A percentile compares a stretch with the other conserved stretches of the same genome.
Conservation (phyloP, 2,888 invertebrate genomes). For the Baccha elongata region DNA sequence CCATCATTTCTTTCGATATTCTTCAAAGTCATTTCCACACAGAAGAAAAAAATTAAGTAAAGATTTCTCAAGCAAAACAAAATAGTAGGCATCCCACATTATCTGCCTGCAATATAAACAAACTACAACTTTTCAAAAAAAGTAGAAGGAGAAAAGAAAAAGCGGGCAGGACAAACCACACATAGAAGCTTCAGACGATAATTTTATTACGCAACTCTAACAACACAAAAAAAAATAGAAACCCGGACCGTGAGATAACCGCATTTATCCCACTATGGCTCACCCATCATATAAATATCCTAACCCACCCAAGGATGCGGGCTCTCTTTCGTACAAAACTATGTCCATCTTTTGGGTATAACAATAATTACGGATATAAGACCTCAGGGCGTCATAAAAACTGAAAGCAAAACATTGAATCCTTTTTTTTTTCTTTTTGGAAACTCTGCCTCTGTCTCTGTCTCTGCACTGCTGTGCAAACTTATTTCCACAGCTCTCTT, state of each 20-base stretch:
- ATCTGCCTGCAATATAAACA: too few species aligned
- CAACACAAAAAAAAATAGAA: constrained; percentile 45
- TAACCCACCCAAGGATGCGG: neutral
- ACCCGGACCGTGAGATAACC: constrained; percentile 21
- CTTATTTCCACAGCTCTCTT: neutral
- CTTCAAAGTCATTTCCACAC: constrained; percentile 51
- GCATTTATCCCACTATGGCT: constrained; percentile 12
- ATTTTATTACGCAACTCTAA: constrained; percentile 64
- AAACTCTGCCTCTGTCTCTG: too few species aligned
- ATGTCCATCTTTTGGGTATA: constrained; percentile 55
- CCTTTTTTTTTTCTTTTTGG: neutral
- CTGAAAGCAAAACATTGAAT: constrained; percentile 56
- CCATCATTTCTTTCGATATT: constrained; percentile 54
- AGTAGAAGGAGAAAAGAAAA: too few species aligned
- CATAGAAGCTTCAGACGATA: constrained; percentile 63
- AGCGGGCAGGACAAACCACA: too few species aligned
- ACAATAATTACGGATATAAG: constrained; percentile 70
- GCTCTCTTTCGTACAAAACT: constrained; percentile 37
- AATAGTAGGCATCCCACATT: too few species aligned
- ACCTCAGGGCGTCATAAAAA: constrained; percentile 71
- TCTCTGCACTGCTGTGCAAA: constrained; percentile 27
- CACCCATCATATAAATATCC: constrained; percentile 30
- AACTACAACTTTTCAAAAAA: too few species aligned
- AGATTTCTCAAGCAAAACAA: too few species aligned
- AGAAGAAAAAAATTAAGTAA: neutral